A percentile compares a stretch with the other conserved stretches of the same genome.
Conservation (phyloP, 2,888 invertebrate species). For the Dioctria rufipes region DNA sequence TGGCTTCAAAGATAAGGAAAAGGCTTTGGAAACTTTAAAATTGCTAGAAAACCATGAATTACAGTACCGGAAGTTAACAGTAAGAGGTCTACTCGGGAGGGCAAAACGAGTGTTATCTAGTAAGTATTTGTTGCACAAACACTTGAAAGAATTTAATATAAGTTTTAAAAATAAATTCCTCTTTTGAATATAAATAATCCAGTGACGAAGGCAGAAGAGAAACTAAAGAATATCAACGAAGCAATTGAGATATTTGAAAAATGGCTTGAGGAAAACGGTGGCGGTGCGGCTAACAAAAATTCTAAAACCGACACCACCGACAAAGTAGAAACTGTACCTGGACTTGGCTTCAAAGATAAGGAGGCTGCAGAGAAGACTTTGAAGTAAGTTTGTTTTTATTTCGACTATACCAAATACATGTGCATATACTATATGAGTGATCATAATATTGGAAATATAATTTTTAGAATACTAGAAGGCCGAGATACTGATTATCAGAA, state of each 20-base stretch:
- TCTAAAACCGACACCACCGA: slow-evolving; percentile 73
- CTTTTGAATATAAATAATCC: slow-evolving; percentile 61
- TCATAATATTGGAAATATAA: not conserved
- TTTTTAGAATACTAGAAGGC: slow-evolving; percentile 76
- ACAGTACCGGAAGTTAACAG: slow-evolving; percentile 78
- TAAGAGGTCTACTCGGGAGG: slow-evolving; percentile 75
- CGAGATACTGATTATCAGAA: slow-evolving; percentile 85
- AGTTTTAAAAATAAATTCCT: slow-evolving; percentile 63
- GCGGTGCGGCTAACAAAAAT: slow-evolving; percentile 68
- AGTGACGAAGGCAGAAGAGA: slow-evolving; percentile 81
- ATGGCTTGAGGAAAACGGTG: slow-evolving; percentile 76
- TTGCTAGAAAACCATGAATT: slow-evolving; percentile 77
- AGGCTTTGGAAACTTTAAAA: slow-evolving; percentile 79
- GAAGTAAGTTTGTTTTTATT: slow-evolving; percentile 66
- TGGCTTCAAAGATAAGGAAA: slow-evolving; percentile 82
- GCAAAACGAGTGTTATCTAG: slow-evolving; percentile 74
- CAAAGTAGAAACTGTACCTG: slow-evolving; percentile 78
- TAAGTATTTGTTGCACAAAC: slow-evolving; percentile 62
- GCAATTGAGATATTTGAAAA: slow-evolving; percentile 79
- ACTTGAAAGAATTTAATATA: slow-evolving; percentile 15
- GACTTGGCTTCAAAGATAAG: slow-evolving; percentile 84
- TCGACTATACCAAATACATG: not conserved
- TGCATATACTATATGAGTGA: too few relatives aligned
- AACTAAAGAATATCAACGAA: slow-evolving; percentile 79
- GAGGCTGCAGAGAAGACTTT: slow-evolving; percentile 81